Conservation (phyloP, 2,113 vertebrate species). For the Dendropsophus ebraccatus region DNA sequence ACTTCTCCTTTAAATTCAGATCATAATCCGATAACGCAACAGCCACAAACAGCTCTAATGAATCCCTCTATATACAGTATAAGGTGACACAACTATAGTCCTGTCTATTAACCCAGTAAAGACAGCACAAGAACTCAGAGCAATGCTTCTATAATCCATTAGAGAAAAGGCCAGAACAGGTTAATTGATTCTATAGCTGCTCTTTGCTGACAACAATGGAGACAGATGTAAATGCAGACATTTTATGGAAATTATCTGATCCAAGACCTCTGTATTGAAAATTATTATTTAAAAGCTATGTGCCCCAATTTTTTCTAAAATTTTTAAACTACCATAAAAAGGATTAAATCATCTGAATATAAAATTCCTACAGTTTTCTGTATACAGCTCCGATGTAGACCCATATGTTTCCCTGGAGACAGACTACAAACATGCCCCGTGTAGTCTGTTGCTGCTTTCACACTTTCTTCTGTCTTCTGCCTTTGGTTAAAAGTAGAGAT, state of each 20-base stretch:
- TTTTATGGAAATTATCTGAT: slow-evolving; percentile 18
- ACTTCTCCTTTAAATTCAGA: too few species aligned
- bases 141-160: not conserved
- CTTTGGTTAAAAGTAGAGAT: not conserved
- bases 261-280: not conserved
- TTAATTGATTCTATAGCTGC: slow-evolving; percentile 9
- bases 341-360: not conserved
- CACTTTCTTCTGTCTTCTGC: not conserved
- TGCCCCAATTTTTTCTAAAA: too few species aligned
- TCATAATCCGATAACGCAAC: not conserved
- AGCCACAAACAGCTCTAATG: not conserved
- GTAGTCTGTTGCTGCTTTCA: not conserved
- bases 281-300: not conserved
- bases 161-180: not conserved
- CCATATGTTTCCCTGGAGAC: not conserved
- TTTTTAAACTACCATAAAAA: too few species aligned
- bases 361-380: not conserved
- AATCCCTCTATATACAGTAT: not conserved
- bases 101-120: not conserved
- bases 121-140: not conserved
- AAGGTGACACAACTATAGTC: not conserved
- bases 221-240: not conserved
- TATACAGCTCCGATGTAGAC: not conserved
- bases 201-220: not conserved
- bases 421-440: not conserved